Evolutionary conservation across 1,140 invertebrate species (phyloP), one percentile per base, ranked within the genome.

Genomic region (Drosophila mayri): DNA sequence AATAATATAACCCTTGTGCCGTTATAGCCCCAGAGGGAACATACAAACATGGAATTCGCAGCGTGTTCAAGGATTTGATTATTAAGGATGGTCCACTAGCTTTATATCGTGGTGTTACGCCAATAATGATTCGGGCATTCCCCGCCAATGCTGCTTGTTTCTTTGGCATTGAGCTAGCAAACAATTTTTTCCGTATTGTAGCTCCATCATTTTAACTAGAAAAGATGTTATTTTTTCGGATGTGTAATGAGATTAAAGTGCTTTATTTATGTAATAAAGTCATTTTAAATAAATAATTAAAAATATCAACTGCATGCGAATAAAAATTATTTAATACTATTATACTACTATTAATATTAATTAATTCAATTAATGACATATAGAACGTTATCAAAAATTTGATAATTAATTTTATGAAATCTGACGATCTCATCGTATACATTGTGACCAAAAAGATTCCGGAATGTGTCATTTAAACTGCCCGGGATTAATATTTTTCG

Each of bases 61-160:
- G 97, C 93, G 97, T 98, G 1, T 97, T 98, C 83, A 95, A 93
- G 81, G 94, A 96, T 60, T 92, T 98, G 32, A 96, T 99, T 93
- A 95, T 94, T 63, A 95, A 95, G 76, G 97, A 98, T 94, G 98
- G 98, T 12, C 94, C 96, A 4, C 82, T 94, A 35, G 97, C 96
- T 30, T 93, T 99, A 16, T 98, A 97, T 93, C 96, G 96, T 92
- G 98, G 98, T 65, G 95, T 97, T 22, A 95, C 95, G 9, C 97
- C 98, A 8, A 97, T 99, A 8, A 96, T 99, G 95, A 93, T 98
- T 8, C 94, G 98, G 93, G 97, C 98, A 44, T 98, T 99, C 94
- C 97, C 98, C 44, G 97, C 98, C 7, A 99, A 99, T 94, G 98
- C 98, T 65, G 98, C 97, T 18, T 98, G 97, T 92, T 98, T 98